Base-by-base conservation (phyloP, 2,888 invertebrate genomes). In the Tolmerus cingulatus region DNA sequence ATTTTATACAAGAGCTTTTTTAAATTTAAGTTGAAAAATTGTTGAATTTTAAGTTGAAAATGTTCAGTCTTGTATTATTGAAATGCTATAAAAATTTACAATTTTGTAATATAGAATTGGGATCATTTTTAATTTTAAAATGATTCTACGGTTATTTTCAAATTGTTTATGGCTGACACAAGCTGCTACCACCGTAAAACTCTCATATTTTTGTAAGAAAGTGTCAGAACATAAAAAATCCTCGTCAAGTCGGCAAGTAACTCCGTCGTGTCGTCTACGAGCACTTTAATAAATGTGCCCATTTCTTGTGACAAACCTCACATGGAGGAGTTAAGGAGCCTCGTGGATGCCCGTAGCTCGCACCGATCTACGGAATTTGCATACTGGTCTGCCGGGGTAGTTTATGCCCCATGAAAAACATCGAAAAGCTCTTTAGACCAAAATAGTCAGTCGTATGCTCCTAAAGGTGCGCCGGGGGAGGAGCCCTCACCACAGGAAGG, bases 361-460 rank as follows among this genome's bases (percentile, higher is more conserved):
- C 55, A 55, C 7, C 19, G 55, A 9, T 55, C 19, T 57, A 66
- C 51, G 30, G 23, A 66, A 84, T 84, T 84, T 84, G 82, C 82
- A 84, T 84, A 84, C 19, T 55, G 14, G 37, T 84, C 82, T n/a
- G 37, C 51, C 57, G 40, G 66, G 82, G 40, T 23, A 40, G 82
- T 84, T 84, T 84, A 84, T 84, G 57, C 34, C 66, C 1, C 66
- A 84, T 51, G 66, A 23, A 66, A 66, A 84, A 84, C 82, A 84
- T 66, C 66, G 82, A 84, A 84, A 84, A 40, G 82, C 82, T 84
- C 66, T 84, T 84, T 84, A 46, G 79, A 27, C 37, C 40, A 66
- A 84, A 66, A 66, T 66, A 66, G 66, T 66, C 40, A 34, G 30
- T 19, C 77, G 9, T n/a, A n/a, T 19, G 77, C 40, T n/a, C 16